Evolutionary conservation across 1,140 invertebrate genomes (phyloP).

Genomic region (Drosophila funebris): DNA sequence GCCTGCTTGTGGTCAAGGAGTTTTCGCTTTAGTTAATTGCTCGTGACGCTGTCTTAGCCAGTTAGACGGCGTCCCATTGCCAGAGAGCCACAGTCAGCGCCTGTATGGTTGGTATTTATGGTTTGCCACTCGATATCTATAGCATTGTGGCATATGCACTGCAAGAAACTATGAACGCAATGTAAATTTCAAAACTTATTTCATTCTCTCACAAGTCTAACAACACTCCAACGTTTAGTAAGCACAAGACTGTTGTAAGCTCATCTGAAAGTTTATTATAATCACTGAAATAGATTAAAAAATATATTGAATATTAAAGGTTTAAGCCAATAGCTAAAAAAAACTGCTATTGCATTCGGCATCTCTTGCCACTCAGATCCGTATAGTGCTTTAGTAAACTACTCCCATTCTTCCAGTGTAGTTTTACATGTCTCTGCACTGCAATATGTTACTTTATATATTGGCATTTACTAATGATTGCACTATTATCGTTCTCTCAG

Average conservation of each 20-base stretch:
- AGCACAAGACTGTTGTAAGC: no score
- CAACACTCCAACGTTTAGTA: no score
- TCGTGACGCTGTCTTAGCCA: conserved; percentile 68
- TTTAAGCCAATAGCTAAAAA: no score
- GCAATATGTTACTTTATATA: no score
- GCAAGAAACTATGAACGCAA: conserved; percentile 28
- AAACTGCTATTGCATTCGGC: no score
- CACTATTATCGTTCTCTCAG: conserved; percentile 5
- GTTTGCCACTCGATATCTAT: conserved; percentile 36
- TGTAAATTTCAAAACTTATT: background rate
- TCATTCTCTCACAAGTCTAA: no score
- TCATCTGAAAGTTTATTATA: no score
- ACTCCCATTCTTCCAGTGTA: conserved; percentile 18
- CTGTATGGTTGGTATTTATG: conserved; percentile 55
- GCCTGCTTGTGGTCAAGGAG: conserved; percentile 69
- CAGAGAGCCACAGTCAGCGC: background rate
- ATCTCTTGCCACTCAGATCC: no score
- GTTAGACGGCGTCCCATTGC: conserved; percentile 3
- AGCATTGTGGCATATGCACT: conserved; percentile 31
- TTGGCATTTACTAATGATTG: background rate
- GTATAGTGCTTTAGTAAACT: no score
- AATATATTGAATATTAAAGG: no score
- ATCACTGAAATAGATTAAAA: no score
- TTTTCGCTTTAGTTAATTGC: conserved; percentile 78
- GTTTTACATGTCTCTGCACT: conserved; percentile 30